These are phyloP conservation scores for Drosophila watanabei DNA, from an alignment of 1,140 invertebrate genomes.

Conservation along the genomic window DNA sequence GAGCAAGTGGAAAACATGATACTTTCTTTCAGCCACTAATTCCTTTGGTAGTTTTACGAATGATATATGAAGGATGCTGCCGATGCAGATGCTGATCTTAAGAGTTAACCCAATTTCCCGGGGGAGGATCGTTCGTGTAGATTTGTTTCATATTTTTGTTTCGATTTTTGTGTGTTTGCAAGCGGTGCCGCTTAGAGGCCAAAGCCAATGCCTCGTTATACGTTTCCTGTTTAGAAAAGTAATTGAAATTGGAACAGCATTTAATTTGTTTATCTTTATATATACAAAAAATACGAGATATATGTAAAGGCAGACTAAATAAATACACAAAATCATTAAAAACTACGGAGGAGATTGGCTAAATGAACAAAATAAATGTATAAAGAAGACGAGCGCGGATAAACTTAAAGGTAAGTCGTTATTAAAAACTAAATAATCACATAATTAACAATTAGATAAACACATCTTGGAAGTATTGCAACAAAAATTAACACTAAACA, in stretches of 20 bases:
- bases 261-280: conserved; percentile 45
- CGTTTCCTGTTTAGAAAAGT: conserved; percentile 68
- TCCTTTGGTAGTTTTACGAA: conserved; percentile 17
- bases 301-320: conserved; percentile 18
- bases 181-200: conserved; percentile 63
- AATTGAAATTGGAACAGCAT: conserved; percentile 39
- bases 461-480: conserved; percentile 67
- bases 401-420: conserved; percentile 67
- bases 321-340: conserved; percentile 37
- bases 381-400: neutral
- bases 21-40: conserved; percentile 11
- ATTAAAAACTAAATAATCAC: conserved; percentile 80
- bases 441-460: conserved; percentile 69
- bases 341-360: conserved; percentile 64
- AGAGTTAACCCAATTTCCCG: conserved; percentile 15
- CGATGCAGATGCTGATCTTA: conserved; percentile 43
- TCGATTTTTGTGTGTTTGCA: conserved; percentile 28
- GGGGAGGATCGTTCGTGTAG: conserved; percentile 30
- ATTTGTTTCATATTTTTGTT: conserved; percentile 16
- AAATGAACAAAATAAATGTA: conserved; percentile 33
- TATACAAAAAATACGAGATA: conserved; percentile 48
- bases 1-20: conserved; percentile 19
- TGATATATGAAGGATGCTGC: conserved; percentile 28
- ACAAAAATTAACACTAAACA: conserved; percentile 68
- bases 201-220: conserved; percentile 82